These are phyloP conservation scores for Cheiracanthium punctorium DNA, from an alignment of 2,888 invertebrate genomes.

Conservation along the genomic window DNA sequence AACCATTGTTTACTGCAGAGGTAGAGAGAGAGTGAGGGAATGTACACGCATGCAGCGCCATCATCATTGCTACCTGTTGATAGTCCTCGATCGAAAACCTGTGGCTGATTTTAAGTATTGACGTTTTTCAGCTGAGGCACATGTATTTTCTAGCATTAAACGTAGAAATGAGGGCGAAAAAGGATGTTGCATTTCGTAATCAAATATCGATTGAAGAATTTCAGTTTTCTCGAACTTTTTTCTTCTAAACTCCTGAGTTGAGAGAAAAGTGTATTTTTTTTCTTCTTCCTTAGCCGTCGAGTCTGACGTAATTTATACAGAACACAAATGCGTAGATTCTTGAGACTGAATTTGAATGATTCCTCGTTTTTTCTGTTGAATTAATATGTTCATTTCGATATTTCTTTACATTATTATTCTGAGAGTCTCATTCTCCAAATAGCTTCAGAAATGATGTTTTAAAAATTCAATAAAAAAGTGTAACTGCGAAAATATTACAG, in stretches of 20 bases:
- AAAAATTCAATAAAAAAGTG: too few relatives aligned
- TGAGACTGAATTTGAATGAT: too few relatives aligned
- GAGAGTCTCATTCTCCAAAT: too few relatives aligned
- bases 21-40: slow-evolving; percentile 1
- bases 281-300: too few relatives aligned
- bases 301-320: too few relatives aligned
- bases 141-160: slow-evolving; percentile 1
- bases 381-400: too few relatives aligned
- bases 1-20: slow-evolving; percentile 1
- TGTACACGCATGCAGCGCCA: not conserved
- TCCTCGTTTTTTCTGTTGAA: too few relatives aligned
- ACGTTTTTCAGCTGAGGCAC: slow-evolving; percentile 6
- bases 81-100: slow-evolving; percentile 21
- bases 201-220: slow-evolving; percentile 52
- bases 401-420: too few relatives aligned
- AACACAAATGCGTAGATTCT: too few relatives aligned
- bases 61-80: slow-evolving; percentile 29
- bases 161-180: not conserved
- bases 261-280: not conserved
- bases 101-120: slow-evolving; percentile 14
- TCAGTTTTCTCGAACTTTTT: slow-evolving; percentile 34
- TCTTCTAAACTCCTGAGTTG: not conserved
- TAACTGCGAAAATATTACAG: too few relatives aligned
- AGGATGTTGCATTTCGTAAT: slow-evolving; percentile 39
- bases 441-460: too few relatives aligned